phyloP scores from a whole-genome alignment of 1,140 invertebrate species.

The Drosophila fuyamai region DNA sequence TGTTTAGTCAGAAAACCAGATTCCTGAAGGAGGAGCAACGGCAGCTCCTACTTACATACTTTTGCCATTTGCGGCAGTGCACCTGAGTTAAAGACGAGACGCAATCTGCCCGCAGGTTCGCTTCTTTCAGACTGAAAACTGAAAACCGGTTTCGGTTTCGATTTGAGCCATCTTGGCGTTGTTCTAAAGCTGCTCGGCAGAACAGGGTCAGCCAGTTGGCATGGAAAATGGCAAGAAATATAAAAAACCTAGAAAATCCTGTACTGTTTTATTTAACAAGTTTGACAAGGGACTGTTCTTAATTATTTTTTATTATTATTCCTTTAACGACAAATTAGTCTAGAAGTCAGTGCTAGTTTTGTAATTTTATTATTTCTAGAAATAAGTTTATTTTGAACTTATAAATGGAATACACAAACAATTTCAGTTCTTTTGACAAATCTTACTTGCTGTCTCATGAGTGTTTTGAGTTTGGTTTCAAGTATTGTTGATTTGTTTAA shows the following conservation, averaged over 20 bases:
- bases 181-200: slow-evolving; percentile 61
- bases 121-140: slow-evolving; percentile 21
- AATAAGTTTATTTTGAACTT: too few species aligned
- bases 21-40: slow-evolving; percentile 35
- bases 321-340: too few species aligned
- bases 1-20: slow-evolving; percentile 33
- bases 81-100: slow-evolving; percentile 41
- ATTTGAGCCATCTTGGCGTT: slow-evolving; percentile 42
- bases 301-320: too few species aligned
- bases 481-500: slow-evolving; percentile 65
- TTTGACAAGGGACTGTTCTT: background rate
- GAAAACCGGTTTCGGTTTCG: slow-evolving; percentile 42
- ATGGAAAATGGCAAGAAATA: slow-evolving; percentile 37
- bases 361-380: background rate
- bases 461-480: slow-evolving; percentile 12
- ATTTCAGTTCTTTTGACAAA: background rate
- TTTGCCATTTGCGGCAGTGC: slow-evolving; percentile 45
- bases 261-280: background rate
- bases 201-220: slow-evolving; percentile 77
- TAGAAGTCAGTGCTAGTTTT: too few species aligned
- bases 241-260: slow-evolving; percentile 7
- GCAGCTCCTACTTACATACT: slow-evolving; percentile 47
- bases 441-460: background rate
- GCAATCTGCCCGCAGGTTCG: slow-evolving; percentile 26
- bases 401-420: too few species aligned